A percentile compares a stretch with the other conserved stretches of the same genome.
These are phyloP conservation scores for Rhea pennata DNA, from an alignment of 2,113 vertebrate genomes.

Conservation along the genomic window DNA sequence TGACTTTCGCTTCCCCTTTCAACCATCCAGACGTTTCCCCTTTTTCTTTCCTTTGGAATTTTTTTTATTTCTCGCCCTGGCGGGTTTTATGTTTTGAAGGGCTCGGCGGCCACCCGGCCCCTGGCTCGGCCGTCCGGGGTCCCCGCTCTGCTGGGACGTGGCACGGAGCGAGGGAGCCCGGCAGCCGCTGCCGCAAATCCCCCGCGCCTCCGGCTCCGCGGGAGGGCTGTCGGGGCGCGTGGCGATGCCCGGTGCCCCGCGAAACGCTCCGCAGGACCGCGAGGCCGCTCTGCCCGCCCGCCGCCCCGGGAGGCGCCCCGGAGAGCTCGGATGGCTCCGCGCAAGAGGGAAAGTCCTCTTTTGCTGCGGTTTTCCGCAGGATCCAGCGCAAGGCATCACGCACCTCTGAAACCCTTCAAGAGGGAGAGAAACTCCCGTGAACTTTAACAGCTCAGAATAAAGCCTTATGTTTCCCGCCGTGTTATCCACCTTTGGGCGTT, in stretches of 20 bases:
- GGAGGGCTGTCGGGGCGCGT: background rate
- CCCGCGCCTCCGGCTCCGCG: background rate
- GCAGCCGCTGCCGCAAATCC: accelerated
- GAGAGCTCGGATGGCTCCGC: background rate
- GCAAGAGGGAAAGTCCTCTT: background rate
- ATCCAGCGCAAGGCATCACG: accelerated
- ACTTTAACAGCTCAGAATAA: background rate
- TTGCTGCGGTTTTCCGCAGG: background rate
- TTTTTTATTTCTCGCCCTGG: constrained; percentile 43
- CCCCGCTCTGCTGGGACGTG: no score
- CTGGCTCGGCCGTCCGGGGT: accelerated
- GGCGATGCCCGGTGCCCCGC: accelerated
- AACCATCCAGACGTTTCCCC: constrained; percentile 62
- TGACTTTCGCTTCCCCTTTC: constrained; percentile 60
- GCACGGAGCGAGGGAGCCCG: background rate
- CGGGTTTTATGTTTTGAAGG: background rate
- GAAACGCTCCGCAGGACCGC: accelerated
- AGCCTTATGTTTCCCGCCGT: background rate
- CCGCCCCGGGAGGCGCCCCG: accelerated
- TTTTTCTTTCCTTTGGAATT: constrained; percentile 70
- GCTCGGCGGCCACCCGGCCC: accelerated
- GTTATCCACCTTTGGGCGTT: constrained; percentile 35
- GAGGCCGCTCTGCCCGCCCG: background rate
- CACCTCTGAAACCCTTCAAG: background rate
- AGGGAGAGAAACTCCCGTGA: background rate